phyloP scores from a whole-genome alignment of 2,888 invertebrate genomes.

The Athetis lepigone region DNA sequence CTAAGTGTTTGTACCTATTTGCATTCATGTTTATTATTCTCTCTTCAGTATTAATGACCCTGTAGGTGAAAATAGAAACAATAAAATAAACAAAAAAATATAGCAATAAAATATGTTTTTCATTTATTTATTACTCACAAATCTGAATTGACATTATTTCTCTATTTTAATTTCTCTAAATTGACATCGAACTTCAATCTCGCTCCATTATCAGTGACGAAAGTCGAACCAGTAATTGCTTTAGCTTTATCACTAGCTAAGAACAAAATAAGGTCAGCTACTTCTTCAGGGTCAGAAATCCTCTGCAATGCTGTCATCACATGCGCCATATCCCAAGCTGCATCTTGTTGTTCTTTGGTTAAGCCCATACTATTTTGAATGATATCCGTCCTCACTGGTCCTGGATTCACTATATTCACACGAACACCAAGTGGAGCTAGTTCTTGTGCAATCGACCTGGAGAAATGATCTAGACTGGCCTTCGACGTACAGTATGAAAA shows the following conservation, averaged over 20 bases:
- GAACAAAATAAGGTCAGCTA: slow-evolving; percentile 70
- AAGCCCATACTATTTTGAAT: slow-evolving; percentile 7
- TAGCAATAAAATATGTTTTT: background rate
- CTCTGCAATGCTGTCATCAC: background rate
- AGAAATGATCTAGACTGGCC: slow-evolving; percentile 18
- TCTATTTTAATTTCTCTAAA: no score
- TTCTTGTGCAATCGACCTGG: slow-evolving; percentile 13
- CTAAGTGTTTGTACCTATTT: no score
- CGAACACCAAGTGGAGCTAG: slow-evolving; percentile 19
- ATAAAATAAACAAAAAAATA: no score
- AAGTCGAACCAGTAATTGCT: slow-evolving; percentile 18
- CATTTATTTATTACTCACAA: background rate
- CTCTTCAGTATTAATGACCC: no score
- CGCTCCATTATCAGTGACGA: slow-evolving; percentile 1
- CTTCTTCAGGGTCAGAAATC: slow-evolving; percentile 70
- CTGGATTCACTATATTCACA: slow-evolving; percentile 13
- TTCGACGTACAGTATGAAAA: slow-evolving; percentile 13
- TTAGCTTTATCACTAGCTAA: slow-evolving; percentile 17
- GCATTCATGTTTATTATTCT: no score
- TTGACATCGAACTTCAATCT: background rate
- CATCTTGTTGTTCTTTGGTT: background rate
- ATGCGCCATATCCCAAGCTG: background rate
- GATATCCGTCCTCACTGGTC: slow-evolving; percentile 7
- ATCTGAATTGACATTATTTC: no score
- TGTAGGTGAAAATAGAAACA: no score